Evolutionary conservation across 64 coral and sea anemone species (phyloP), one percentile per base, ranked within the genome.

Genomic region (Montipora foliosa): DNA sequence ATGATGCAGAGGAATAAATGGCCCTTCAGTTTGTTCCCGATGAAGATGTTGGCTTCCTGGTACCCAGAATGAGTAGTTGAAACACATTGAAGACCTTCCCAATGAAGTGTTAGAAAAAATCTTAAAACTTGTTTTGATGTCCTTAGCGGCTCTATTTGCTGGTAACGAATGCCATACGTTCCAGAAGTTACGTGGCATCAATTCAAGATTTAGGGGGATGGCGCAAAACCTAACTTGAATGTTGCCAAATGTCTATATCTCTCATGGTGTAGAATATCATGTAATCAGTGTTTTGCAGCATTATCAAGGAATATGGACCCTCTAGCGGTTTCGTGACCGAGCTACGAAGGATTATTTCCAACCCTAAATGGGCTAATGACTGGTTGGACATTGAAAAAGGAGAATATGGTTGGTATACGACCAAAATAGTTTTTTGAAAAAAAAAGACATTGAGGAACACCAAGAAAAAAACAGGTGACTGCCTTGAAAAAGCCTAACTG

Each of bases 101-200:
- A 78, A 78, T 78, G 75, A 78, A 78, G 37, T 78, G 10, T 78
- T 78, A 78, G 75, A 47, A 78, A 78, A 78, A 78, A 47, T 78
- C 44, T 78, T 78, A 8, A 47, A 78, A 69, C 9, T 78, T 5
- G 14, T 78, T 15, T 78, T 48, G 46, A 49, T 49, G 46, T 78
- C 44, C 47, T 78, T 47, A 49, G 75, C 75, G 8, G 37, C 16
- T 49, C 75, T 78, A 78, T 78, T 76, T 76, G 74, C 74, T 37
- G 37, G 74, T 46, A 76, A 76, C 37, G 74, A 22, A 21, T 76
- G 74, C 24, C 61, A 66, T 45, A 15, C 74, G 21, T 76, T 44
- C 74, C 74, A 76, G 21, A 37, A 8, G 37, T 76, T 46, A 76
- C 74, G 74, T 37, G 37, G 4, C 16, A 44, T 46, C 11, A 46